These are phyloP conservation scores for Rhinogobius similis DNA, from an alignment of 2,113 vertebrate genomes.

Conservation along the genomic window DNA sequence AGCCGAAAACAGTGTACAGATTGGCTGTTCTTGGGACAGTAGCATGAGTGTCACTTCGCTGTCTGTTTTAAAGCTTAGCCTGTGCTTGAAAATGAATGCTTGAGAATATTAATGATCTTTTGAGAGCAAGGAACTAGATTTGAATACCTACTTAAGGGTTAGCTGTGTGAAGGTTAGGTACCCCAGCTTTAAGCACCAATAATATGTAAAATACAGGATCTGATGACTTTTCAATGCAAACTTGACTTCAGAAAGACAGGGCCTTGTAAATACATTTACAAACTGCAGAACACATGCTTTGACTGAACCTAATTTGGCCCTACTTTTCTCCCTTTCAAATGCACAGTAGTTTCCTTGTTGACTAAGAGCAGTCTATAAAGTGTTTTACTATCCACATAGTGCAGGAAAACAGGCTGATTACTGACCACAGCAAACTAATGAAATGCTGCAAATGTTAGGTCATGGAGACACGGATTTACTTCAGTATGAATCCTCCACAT, in stretches of 20 bases:
- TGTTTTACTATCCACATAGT: conserved; percentile 43
- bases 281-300: conserved; percentile 28
- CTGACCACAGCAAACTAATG: conserved; percentile 35
- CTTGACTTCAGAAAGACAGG: background rate
- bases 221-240: background rate
- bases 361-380: conserved; percentile 40
- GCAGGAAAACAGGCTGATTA: conserved; percentile 36
- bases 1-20: no score
- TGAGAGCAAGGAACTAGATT: no score
- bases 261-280: conserved; percentile 2
- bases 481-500: background rate
- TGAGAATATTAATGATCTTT: no score
- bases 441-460: conserved; percentile 2
- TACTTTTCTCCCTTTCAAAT: background rate
- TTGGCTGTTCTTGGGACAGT: no score
- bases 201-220: background rate
- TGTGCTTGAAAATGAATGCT: no score
- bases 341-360: conserved; percentile 46
- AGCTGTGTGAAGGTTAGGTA: no score
- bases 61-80: no score
- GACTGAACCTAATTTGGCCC: conserved; percentile 2
- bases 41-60: no score
- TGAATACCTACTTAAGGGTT: no score
- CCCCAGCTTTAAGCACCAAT: no score
- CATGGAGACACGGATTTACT: background rate